Conservation (phyloP, 1,140 invertebrate species). For the Coenobita brevimanus region DNA sequence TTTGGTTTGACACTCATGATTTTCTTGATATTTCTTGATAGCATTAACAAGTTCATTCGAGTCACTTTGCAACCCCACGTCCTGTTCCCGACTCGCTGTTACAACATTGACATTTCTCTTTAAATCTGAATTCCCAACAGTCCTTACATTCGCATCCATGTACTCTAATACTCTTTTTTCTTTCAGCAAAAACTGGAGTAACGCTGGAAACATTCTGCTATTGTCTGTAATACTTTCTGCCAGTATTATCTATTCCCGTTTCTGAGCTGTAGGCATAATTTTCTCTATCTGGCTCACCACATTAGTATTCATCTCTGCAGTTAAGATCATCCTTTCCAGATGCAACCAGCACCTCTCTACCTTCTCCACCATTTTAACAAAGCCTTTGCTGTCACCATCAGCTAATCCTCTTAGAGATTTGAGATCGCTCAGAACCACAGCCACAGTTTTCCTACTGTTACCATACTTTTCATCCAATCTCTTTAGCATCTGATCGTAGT, state of each 20-base stretch:
- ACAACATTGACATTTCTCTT: neutral
- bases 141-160: slow-evolving; percentile 4
- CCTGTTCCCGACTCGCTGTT: neutral
- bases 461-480: slow-evolving; percentile 22
- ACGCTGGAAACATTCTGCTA: neutral
- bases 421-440: neutral
- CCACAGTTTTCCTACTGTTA: neutral
- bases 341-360: slow-evolving; percentile 27
- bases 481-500: slow-evolving; percentile 4
- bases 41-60: neutral
- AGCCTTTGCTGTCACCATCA: slow-evolving; percentile 18
- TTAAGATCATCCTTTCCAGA: slow-evolving; percentile 18
- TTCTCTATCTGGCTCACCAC: neutral
- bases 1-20: too few species aligned
- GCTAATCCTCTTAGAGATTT: neutral
- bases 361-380: slow-evolving; percentile 26
- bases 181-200: neutral
- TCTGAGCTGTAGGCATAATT: neutral
- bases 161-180: slow-evolving; percentile 42
- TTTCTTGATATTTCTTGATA: too few species aligned
- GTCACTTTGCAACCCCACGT: neutral
- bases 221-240: neutral
- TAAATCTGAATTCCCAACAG: neutral
- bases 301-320: slow-evolving; percentile 18
- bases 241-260: slow-evolving; percentile 13